A percentile compares a stretch with the other conserved stretches of the same genome.
These are phyloP conservation scores for Leucania comma DNA, from an alignment of 2,888 invertebrate genomes.

Conservation along the genomic window DNA sequence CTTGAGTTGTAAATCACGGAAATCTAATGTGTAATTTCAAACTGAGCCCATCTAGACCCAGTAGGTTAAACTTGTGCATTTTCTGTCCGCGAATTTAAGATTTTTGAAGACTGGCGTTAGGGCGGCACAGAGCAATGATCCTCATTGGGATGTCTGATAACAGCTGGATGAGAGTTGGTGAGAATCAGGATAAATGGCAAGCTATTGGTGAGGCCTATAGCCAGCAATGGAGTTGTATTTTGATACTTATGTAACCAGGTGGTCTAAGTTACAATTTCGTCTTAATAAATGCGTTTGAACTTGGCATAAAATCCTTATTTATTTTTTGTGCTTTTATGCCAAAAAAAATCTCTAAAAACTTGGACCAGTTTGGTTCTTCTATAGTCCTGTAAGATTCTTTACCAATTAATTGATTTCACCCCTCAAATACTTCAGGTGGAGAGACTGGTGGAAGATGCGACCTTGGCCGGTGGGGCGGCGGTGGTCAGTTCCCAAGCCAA, in stretches of 20 bases:
- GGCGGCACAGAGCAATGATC: neutral
- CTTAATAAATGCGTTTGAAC: too few relatives aligned
- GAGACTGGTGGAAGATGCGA: constrained; percentile 84
- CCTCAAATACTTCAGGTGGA: constrained; percentile 75
- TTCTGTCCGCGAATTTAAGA: too few relatives aligned
- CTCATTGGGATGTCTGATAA: too few relatives aligned
- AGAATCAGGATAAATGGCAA: neutral
- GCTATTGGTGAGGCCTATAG: neutral
- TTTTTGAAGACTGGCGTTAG: neutral
- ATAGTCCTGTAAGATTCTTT: too few relatives aligned
- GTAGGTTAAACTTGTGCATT: too few relatives aligned
- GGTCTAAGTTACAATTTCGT: too few relatives aligned
- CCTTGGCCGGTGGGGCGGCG: constrained; percentile 74
- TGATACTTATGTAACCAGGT: too few relatives aligned
- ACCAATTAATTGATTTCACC: neutral
- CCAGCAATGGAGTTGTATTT: neutral
- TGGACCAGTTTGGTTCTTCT: too few relatives aligned
- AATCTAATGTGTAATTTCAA: neutral
- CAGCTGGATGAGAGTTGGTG: neutral
- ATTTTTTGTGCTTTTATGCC: too few relatives aligned
- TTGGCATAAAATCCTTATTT: too few relatives aligned
- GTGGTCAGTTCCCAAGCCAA: constrained; percentile 36
- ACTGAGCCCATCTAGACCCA: too few relatives aligned
- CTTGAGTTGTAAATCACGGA: neutral
- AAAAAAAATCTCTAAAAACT: too few relatives aligned